Evolutionary conservation across 2,797 vertebrate species (phyloP).

Genomic region (Cryptoblepharus egeriae): DNA sequence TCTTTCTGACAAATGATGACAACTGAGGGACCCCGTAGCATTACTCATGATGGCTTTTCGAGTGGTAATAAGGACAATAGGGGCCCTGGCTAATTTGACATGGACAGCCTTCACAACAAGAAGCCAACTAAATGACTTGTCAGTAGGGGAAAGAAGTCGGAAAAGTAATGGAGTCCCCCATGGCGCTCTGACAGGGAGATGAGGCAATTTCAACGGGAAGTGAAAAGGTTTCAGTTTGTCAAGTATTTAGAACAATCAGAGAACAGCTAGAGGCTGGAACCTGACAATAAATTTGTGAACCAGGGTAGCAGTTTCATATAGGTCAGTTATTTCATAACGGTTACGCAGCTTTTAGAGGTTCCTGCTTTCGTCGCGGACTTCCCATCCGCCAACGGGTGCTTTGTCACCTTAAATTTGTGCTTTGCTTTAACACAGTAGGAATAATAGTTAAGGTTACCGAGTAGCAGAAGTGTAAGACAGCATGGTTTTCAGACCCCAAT

Average conservation of each 20-base stretch:
- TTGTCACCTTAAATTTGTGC: conserved; percentile 73
- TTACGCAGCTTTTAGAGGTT: conserved; percentile 70
- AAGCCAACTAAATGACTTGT: conserved; percentile 87
- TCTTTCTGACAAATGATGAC: conserved; percentile 99
- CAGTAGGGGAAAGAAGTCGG: conserved; percentile 84
- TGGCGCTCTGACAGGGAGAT: conserved; percentile 93
- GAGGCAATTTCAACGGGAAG: conserved; percentile 89
- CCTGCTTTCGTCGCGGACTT: conserved; percentile 63
- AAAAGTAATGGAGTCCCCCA: conserved; percentile 94
- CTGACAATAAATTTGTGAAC: conserved; percentile 84
- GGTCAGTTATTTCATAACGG: conserved; percentile 82
- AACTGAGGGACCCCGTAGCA: conserved; percentile 97
- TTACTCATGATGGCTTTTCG: conserved; percentile 96
- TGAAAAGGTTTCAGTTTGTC: conserved; percentile 87
- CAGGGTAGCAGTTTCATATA: conserved; percentile 81
- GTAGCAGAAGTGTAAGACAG: conserved; percentile 54
- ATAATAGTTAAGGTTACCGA: conserved; percentile 68
- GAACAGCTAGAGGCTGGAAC: conserved; percentile 87
- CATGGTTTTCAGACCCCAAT: conserved; percentile 56
- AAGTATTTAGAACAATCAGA: conserved; percentile 92
- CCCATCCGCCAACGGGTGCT: conserved; percentile 68
- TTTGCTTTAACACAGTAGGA: conserved; percentile 71
- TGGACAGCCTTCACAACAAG: conserved; percentile 91
- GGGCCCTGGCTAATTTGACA: conserved; percentile 96
- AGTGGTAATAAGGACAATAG: conserved; percentile 95